Evolutionary conservation across 2,888 invertebrate genomes (phyloP).

Genomic region (Platycheirus albimanus): DNA sequence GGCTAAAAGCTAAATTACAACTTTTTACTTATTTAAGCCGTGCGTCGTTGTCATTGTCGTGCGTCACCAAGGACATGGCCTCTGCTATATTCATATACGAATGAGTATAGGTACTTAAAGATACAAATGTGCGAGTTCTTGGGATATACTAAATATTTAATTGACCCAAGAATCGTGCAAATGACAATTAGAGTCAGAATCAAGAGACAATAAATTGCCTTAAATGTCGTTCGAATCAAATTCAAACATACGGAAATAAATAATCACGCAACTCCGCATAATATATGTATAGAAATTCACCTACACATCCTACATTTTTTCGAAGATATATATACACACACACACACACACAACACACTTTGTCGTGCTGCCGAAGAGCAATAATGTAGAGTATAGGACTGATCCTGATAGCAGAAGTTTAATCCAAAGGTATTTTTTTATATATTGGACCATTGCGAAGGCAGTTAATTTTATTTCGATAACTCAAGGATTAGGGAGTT

Average conservation of each 20-base stretch:
- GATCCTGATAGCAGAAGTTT: conserved; percentile 61
- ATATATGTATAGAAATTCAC: conserved; percentile 23
- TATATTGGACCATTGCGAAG: conserved; percentile 61
- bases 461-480: conserved; percentile 69
- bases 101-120: not conserved
- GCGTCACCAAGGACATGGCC: not conserved
- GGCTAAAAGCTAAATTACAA: conserved; percentile 19
- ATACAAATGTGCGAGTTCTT: conserved; percentile 10
- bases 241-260: conserved; percentile 52
- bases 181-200: conserved; percentile 44
- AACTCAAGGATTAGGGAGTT: conserved; percentile 61
- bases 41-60: not conserved
- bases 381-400: not conserved
- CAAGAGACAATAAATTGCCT: conserved; percentile 35
- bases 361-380: conserved; percentile 44
- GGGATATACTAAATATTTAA: conserved; percentile 36
- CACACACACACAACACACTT: not conserved
- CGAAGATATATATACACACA: not conserved
- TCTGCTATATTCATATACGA: not conserved
- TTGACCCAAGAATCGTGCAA: conserved; percentile 32
- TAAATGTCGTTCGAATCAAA: conserved; percentile 49
- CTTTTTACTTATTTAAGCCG: conserved; percentile 21
- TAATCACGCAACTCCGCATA: conserved; percentile 30
- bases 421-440: conserved; percentile 61
- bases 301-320: conserved; percentile 28